A percentile compares a stretch with the other conserved stretches of the same genome.
These are phyloP conservation scores for Tetragonula clypearis DNA, from an alignment of 1,140 invertebrate species.

Conservation along the genomic window DNA sequence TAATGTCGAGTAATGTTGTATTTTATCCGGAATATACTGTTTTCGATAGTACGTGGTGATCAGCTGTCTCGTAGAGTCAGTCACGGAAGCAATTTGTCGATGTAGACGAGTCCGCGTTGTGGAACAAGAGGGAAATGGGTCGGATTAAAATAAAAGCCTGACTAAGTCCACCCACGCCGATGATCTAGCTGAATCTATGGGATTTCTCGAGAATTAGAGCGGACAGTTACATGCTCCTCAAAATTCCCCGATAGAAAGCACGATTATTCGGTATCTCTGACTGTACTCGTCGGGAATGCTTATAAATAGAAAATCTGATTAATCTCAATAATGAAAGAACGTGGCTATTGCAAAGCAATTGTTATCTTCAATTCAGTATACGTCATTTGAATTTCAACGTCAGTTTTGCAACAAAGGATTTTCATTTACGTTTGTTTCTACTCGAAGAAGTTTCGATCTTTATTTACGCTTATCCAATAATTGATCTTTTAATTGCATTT, in stretches of 20 bases:
- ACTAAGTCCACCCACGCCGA: constrained; percentile 65
- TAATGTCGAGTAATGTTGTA: not conserved
- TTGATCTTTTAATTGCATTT: not conserved
- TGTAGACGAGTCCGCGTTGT: constrained; percentile 27
- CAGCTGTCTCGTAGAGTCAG: constrained; percentile 1
- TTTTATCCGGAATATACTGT: not conserved
- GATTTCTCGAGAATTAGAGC: constrained; percentile 23
- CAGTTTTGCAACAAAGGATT: not conserved
- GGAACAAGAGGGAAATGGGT: constrained; percentile 61
- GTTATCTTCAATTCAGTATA: not conserved
- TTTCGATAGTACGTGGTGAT: not conserved
- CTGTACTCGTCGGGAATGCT: not conserved
- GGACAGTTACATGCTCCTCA: not conserved
- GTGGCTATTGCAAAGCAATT: not conserved
- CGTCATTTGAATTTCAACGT: not conserved
- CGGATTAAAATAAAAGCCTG: constrained; percentile 70
- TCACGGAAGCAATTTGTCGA: constrained; percentile 42
- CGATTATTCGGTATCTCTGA: too few species aligned
- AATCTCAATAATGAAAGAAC: not conserved
- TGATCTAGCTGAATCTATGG: constrained; percentile 17
- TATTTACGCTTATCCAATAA: not conserved
- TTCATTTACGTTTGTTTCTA: not conserved
- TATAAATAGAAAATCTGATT: not conserved
- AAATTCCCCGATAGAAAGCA: not conserved
- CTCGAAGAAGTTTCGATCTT: not conserved